Evolutionary conservation across 2,797 vertebrate genomes (phyloP).

Genomic region (Rhabdomys pumilio): DNA sequence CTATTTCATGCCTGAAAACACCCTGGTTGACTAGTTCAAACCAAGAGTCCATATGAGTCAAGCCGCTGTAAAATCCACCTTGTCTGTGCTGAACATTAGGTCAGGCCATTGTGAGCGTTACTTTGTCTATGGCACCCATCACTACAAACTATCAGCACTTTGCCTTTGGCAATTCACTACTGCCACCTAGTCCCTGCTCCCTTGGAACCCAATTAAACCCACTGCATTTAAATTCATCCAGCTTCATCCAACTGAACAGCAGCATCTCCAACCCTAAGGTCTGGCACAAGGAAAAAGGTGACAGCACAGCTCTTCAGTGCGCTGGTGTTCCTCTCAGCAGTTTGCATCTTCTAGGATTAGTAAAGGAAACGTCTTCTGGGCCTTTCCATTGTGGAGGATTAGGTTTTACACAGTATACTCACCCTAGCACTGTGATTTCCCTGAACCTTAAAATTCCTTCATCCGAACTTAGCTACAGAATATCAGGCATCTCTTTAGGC

Average conservation of each 20-base stretch:
- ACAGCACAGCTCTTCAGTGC: background rate
- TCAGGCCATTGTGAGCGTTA: background rate
- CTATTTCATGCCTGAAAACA: background rate
- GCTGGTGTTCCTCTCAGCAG: no score
- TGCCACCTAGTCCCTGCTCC: background rate
- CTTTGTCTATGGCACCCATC: background rate
- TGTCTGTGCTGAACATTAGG: background rate
- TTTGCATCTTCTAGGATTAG: background rate
- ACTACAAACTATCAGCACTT: background rate
- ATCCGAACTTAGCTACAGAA: background rate
- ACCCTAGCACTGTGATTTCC: background rate
- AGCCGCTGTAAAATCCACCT: background rate
- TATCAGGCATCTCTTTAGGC: no score
- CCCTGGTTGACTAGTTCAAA: no score
- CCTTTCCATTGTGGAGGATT: background rate
- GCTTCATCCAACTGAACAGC: background rate
- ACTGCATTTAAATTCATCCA: background rate
- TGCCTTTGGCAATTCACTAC: no score
- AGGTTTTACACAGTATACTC: background rate
- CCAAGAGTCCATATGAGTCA: background rate
- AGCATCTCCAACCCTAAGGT: background rate
- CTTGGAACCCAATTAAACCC: background rate
- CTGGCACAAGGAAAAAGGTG: background rate
- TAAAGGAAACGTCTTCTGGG: background rate
- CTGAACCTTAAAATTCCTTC: background rate